Evolutionary conservation across 2,797 vertebrate species (phyloP), one percentile per base, ranked within the genome.

Genomic region (Cottoperca gobio): DNA sequence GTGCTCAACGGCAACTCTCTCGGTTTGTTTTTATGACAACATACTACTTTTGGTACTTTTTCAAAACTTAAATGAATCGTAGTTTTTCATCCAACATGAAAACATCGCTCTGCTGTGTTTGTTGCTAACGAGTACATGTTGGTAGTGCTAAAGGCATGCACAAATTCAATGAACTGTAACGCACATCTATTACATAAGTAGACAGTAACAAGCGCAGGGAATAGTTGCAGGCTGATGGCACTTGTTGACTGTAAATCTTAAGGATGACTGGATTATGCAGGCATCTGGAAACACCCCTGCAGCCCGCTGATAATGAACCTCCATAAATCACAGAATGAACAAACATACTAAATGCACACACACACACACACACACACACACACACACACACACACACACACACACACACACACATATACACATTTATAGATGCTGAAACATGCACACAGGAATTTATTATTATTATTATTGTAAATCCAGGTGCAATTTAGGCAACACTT

Each of bases 241-340:
- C 78, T 76, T 89, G 86, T 84, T 90, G 89, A 87, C 85, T 82
- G 75, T 90, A 91, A 90, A 91, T 93, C 80, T 81, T 82, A 40
- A 21, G 70, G 58, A 81, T 85, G 83, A 88, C 81, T 91, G 79
- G 73, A 81, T 90, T 87, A 89, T 73, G 65, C 69, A 76, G 75
- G 76, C 85, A 89, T 86, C 84, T 91, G 86, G 82, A 91, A 91
- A 89, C 84, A 86, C 62, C 89, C 78, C 90, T 81, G 73, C 84
- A 86, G 86, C 82, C 59, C 10, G 21, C 76, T 73, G 70, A 86
- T 88, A 91, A 92, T 86, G 85, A 89, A 76, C 46, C 13, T 11
- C 65, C 71, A 85, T 92, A 92, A 93, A 92, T 90, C 90, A 91
- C 35, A 70, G 53, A 39, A 73, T 0, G 78, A 86, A 86, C 84